Evolutionary conservation across 2,797 vertebrate genomes (phyloP), one percentile per base, ranked within the genome.

Genomic region (Loriculus beryllinus): DNA sequence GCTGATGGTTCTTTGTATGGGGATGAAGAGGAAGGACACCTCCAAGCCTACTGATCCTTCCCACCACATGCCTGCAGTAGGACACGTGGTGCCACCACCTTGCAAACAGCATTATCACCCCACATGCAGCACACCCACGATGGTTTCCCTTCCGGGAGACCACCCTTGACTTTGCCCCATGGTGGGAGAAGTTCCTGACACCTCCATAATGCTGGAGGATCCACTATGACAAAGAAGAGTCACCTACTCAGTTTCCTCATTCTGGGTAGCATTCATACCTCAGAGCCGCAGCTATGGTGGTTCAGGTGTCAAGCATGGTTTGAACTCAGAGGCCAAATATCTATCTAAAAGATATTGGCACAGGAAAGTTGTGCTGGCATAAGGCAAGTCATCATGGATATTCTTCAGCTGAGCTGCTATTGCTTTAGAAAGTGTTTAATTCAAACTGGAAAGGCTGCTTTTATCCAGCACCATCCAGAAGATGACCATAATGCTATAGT

Each of bases 81-180:
- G 29, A 26, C 6, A 3, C 1, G 0, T 8, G 2, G 18, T 69
- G 64, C 49, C 42, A 22, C 57, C 6, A 0, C 49, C 0, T 0
- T 9, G 12, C 29, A 23, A 3, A n/a, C 1, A 1, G 8, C 2
- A 2, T 59, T 67, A 47, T 28, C 33, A 67, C 10, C 56, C 31
- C 25, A 22, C 0, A 0, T 0, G 0, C 31, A 23, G 39, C 43
- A 28, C 26, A 78, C 6, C 39, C 39, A 5, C 1, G 0, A 14
- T 1, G 0, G 16, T 12, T 42, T 4, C 39, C 25, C 33, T 54
- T 42, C 67, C 29, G 26, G 37, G 29, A 57, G 5, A 62, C 10
- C 29, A 9, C 2, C 5, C 10, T 42, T 14, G 35, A 22, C 56
- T n/a, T 47, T 67, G 6, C 22, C 37, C 9, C 52, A 6, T 3